Base-by-base conservation (phyloP, 2,797 vertebrate species). In the Dallia pectoralis region DNA sequence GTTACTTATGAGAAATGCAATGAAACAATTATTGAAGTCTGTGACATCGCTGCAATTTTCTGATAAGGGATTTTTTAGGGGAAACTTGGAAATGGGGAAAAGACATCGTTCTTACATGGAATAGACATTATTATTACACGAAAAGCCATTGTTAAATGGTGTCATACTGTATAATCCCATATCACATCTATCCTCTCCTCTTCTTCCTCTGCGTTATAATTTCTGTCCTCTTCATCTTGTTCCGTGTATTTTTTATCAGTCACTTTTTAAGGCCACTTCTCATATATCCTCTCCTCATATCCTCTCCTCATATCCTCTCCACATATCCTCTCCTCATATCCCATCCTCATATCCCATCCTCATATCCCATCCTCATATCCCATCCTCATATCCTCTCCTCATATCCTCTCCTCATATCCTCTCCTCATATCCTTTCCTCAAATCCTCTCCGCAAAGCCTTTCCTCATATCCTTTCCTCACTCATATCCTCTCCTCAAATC, bases 21-120 rank as follows among this genome's bases (percentile, higher is more conserved):
- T 91, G 90, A 93, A 93, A 83, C 79, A 30, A 89, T 89, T 90
- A 89, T 86, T 86, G 77, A 79, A 84, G 61, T 77, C 77, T 75
- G 72, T 89, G 89, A 90, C 82, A 77, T 74, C 81, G 80, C 44
- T 79, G 75, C 84, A 81, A 82, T 90, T 91, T 87, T 79, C 88
- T 79, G 88, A 90, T 87, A 87, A 76, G 79, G 76, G 70, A 25
- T 53, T 53, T 53, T 51, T 53, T 53, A 1, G 1, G 36, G 36
- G 36, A 7, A 9, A 9, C 5, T 1, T 1, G 36, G 36, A 7
- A 40, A 40, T 9, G 36, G 2, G 36, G 36, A 40, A 40, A 36
- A 40, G 9, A 40, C 36, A 40, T 3, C 9, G 36, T 40, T 40
- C 6, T 40, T 40, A n/a, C 51, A 0, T 53, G 51, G 51, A 53